Evolutionary conservation across 2,888 invertebrate species (phyloP).

Genomic region (Leucophenga montana): DNA sequence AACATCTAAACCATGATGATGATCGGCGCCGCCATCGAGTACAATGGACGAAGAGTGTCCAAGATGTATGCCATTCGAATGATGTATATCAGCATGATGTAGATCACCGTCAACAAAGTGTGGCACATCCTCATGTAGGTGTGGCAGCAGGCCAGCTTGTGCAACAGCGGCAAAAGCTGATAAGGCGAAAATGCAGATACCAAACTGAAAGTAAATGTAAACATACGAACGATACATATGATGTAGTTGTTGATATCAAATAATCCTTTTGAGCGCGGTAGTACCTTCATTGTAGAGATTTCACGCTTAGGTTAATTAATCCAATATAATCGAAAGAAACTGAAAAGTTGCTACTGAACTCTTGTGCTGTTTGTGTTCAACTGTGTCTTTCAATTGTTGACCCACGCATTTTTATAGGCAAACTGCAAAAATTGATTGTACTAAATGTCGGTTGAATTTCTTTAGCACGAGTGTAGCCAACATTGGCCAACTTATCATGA

Average conservation of each 20-base stretch:
- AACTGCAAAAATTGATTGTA: not conserved
- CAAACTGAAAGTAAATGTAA: slow-evolving; percentile 48
- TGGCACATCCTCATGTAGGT: slow-evolving; percentile 59
- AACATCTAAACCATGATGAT: slow-evolving; percentile 42
- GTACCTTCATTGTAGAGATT: slow-evolving; percentile 71
- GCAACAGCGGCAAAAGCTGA: slow-evolving; percentile 55
- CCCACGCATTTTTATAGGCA: slow-evolving; percentile 66
- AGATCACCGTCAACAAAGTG: slow-evolving; percentile 53
- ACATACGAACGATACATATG: not conserved
- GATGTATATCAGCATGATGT: slow-evolving; percentile 56
- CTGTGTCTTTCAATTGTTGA: slow-evolving; percentile 55
- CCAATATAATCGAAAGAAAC: slow-evolving; percentile 55
- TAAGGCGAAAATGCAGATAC: slow-evolving; percentile 68
- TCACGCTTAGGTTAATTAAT: slow-evolving; percentile 65
- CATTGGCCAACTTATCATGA: slow-evolving; percentile 53
- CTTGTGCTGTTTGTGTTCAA: slow-evolving; percentile 60
- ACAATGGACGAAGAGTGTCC: slow-evolving; percentile 68
- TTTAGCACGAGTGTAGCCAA: slow-evolving; percentile 12
- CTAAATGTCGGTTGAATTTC: too few species aligned
- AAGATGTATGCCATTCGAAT: slow-evolving; percentile 62
- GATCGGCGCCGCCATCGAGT: slow-evolving; percentile 61
- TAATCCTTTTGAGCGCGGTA: not conserved
- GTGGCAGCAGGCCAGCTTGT: slow-evolving; percentile 67
- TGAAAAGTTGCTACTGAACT: slow-evolving; percentile 49
- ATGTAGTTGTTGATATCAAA: not conserved